Conservation (phyloP, 35 echinoderm and acorn worm species). For the Ophioderma brevispina region DNA sequence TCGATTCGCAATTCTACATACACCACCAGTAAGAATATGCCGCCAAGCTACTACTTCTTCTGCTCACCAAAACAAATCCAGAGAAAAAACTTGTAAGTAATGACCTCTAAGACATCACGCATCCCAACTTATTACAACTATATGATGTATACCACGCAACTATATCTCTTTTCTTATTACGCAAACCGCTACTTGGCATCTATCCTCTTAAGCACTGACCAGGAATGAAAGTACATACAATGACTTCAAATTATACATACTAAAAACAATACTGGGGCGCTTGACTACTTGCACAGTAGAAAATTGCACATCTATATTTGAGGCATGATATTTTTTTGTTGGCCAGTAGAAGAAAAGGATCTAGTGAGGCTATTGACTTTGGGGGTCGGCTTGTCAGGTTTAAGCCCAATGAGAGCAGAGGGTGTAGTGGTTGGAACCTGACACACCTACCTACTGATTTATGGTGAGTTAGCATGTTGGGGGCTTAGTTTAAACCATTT, state of each 20-base stretch:
- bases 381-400: slow-evolving; percentile 70
- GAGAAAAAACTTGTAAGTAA: slow-evolving; percentile 62
- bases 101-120: slow-evolving; percentile 62
- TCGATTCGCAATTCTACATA: slow-evolving; percentile 72
- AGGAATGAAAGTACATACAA: slow-evolving; percentile 76
- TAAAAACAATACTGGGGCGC: slow-evolving; percentile 63
- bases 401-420: slow-evolving; percentile 40
- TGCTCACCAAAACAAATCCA: slow-evolving; percentile 37
- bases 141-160: slow-evolving; percentile 76
- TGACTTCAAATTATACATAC: slow-evolving; percentile 46
- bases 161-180: slow-evolving; percentile 69
- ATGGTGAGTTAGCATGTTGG: no score
- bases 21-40: slow-evolving; percentile 78
- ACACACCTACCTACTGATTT: no score
- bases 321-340: slow-evolving; percentile 85
- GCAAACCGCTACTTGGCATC: slow-evolving; percentile 82
- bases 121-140: slow-evolving; percentile 86
- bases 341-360: slow-evolving; percentile 74
- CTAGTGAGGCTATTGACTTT: slow-evolving; percentile 74
- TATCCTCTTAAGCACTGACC: slow-evolving; percentile 71
- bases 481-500: no score
- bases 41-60: slow-evolving; percentile 80
- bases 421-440: slow-evolving; percentile 34
- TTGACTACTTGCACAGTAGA: slow-evolving; percentile 64
- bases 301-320: slow-evolving; percentile 73